A percentile compares a stretch with the other conserved stretches of the same genome.
Evolutionary conservation across 2,888 invertebrate genomes (phyloP).

Genomic region (Brachyptera risi): DNA sequence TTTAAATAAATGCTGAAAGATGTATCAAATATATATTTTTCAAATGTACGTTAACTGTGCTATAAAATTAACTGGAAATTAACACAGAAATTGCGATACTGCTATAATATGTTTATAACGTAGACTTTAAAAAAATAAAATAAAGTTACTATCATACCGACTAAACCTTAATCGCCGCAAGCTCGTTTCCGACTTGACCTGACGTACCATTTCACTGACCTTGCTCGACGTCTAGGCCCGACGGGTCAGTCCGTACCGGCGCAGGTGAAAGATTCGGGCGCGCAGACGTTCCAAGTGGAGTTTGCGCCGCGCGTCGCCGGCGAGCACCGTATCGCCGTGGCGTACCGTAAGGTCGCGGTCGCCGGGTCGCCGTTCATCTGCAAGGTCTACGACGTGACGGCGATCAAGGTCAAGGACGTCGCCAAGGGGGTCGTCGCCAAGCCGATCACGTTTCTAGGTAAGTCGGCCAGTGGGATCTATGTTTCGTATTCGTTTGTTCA

Average conservation of each 20-base stretch:
- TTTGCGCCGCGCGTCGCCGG: constrained; percentile 89
- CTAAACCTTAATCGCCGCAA: too few relatives aligned
- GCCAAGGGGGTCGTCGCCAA: constrained; percentile 84
- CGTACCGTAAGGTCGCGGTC: constrained; percentile 69
- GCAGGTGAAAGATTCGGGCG: constrained; percentile 78
- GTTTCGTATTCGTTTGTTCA: too few relatives aligned
- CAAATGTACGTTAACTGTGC: too few relatives aligned
- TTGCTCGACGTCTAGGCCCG: constrained; percentile 61
- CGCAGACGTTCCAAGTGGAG: constrained; percentile 81
- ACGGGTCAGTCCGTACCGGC: constrained; percentile 87
- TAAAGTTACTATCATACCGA: too few relatives aligned
- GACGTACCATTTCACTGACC: neutral
- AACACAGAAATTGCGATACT: too few relatives aligned
- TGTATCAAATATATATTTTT: too few relatives aligned
- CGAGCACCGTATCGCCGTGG: constrained; percentile 86
- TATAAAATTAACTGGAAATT: too few relatives aligned
- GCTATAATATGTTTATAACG: too few relatives aligned
- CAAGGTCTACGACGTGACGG: constrained; percentile 91
- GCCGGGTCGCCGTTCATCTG: constrained; percentile 92
- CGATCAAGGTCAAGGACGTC: constrained; percentile 91
- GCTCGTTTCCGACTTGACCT: too few relatives aligned
- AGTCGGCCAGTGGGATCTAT: too few relatives aligned
- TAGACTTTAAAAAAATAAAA: too few relatives aligned
- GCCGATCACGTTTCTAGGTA: constrained; percentile 86
- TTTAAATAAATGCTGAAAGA: too few relatives aligned